These are phyloP conservation scores for Operophtera brumata DNA, from an alignment of 2,888 invertebrate genomes.

Conservation along the genomic window DNA sequence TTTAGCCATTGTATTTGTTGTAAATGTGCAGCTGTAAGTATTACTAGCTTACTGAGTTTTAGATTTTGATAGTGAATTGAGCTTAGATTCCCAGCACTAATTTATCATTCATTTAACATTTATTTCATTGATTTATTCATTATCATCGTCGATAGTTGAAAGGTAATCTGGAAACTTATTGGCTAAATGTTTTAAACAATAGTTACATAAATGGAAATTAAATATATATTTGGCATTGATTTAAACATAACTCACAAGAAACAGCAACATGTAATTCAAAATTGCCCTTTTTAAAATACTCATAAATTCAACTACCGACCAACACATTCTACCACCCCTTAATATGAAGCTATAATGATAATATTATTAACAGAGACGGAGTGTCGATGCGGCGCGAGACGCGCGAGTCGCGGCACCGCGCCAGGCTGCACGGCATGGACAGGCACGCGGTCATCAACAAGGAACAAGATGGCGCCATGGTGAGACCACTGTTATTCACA, in stretches of 20 bases:
- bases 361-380: conserved; percentile 61
- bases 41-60: conserved; percentile 1
- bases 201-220: background rate
- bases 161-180: background rate
- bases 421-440: conserved; percentile 64
- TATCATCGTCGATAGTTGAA: conserved; percentile 12
- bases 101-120: conserved; percentile 25
- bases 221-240: background rate
- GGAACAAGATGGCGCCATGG: conserved; percentile 72
- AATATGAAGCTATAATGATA: too few species aligned
- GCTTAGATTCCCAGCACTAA: conserved; percentile 31
- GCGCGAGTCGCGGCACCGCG: conserved; percentile 58
- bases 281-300: background rate
- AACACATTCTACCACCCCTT: background rate
- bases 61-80: conserved; percentile 19
- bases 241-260: background rate
- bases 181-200: background rate
- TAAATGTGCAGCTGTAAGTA: conserved; percentile 13
- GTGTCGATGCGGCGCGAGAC: conserved; percentile 63
- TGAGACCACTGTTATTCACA: conserved; percentile 39
- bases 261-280: background rate
- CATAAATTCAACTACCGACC: conserved; percentile 14
- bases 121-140: conserved; percentile 7
- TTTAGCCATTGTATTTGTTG: conserved; percentile 5
- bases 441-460: conserved; percentile 71